These are phyloP conservation scores for Cyrtorhinus lividipennis DNA, from an alignment of 1,140 invertebrate species.

Conservation along the genomic window DNA sequence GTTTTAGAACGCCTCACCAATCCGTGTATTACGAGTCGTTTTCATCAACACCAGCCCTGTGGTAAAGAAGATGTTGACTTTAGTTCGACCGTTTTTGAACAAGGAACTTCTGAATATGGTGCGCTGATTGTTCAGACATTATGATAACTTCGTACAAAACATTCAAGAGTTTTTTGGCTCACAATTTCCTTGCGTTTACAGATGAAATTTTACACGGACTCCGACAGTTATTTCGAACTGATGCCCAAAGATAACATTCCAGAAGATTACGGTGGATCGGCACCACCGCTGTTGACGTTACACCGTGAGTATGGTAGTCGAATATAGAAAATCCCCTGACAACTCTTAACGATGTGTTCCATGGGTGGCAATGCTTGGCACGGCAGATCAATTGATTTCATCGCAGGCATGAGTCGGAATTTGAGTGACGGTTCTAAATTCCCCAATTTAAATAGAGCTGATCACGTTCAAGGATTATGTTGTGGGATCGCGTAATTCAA, in stretches of 20 bases:
- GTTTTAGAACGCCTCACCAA: slow-evolving; percentile 24
- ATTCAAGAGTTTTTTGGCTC: background rate
- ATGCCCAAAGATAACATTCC: slow-evolving; percentile 22
- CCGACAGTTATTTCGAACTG: slow-evolving; percentile 22
- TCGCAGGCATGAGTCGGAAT: too few species aligned
- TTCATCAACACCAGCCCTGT: slow-evolving; percentile 24
- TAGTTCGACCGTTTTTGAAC: slow-evolving; percentile 22
- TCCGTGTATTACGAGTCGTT: slow-evolving; percentile 22
- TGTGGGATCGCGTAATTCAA: too few species aligned
- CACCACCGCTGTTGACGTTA: background rate
- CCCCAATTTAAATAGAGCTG: too few species aligned
- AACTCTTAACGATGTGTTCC: too few species aligned
- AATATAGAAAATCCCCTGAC: too few species aligned
- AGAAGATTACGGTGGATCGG: slow-evolving; percentile 23
- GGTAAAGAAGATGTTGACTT: slow-evolving; percentile 22
- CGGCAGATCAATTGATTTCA: background rate
- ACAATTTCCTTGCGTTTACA: slow-evolving; percentile 15
- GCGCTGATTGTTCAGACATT: slow-evolving; percentile 7
- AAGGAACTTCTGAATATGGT: slow-evolving; percentile 25
- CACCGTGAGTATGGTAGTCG: slow-evolving; percentile 19
- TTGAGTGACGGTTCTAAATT: too few species aligned
- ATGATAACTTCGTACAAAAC: background rate
- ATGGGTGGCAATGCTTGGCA: background rate
- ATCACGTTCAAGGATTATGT: too few species aligned
- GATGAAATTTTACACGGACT: slow-evolving; percentile 23